These are phyloP conservation scores for Drosophila miranda DNA, from an alignment of 1,140 invertebrate species.

Conservation along the genomic window DNA sequence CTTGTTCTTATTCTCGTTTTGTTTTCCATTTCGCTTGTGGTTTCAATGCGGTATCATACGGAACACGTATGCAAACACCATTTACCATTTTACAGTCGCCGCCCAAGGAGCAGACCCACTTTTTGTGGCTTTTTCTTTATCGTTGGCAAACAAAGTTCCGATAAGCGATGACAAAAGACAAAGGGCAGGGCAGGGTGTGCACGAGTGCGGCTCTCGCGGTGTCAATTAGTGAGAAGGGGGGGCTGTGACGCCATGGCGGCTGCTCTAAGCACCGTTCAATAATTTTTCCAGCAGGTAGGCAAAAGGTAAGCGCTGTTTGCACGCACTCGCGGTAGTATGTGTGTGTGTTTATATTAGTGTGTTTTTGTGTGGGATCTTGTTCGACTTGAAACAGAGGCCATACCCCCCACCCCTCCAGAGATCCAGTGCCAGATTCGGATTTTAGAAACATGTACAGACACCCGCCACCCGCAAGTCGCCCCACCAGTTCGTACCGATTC, in stretches of 20 bases:
- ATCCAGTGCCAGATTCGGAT: too few relatives aligned
- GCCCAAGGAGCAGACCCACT: slow-evolving; percentile 27
- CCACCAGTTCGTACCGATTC: slow-evolving; percentile 5
- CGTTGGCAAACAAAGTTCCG: slow-evolving; percentile 27
- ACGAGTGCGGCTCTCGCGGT: slow-evolving; percentile 10
- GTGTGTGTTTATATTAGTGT: slow-evolving; percentile 16
- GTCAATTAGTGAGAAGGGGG: slow-evolving; percentile 6
- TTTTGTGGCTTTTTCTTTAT: slow-evolving; percentile 22
- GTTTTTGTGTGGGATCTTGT: slow-evolving; percentile 54
- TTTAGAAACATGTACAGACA: too few relatives aligned
- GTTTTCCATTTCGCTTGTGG: slow-evolving; percentile 6
- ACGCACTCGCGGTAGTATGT: slow-evolving; percentile 4
- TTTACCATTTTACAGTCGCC: slow-evolving; percentile 33
- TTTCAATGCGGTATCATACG: not conserved
- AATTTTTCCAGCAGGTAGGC: slow-evolving; percentile 37
- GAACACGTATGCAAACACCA: slow-evolving; percentile 32
- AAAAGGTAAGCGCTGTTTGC: slow-evolving; percentile 22
- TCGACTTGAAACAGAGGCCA: slow-evolving; percentile 72
- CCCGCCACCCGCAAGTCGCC: too few relatives aligned
- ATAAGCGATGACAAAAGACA: slow-evolving; percentile 24
- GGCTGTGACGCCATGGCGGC: not conserved
- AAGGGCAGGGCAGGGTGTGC: too few relatives aligned
- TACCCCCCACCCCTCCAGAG: not conserved
- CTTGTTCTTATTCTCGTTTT: slow-evolving; percentile 10
- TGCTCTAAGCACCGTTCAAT: slow-evolving; percentile 33